These are phyloP conservation scores for Carcina quercana DNA, from an alignment of 2,888 invertebrate genomes.

Conservation along the genomic window DNA sequence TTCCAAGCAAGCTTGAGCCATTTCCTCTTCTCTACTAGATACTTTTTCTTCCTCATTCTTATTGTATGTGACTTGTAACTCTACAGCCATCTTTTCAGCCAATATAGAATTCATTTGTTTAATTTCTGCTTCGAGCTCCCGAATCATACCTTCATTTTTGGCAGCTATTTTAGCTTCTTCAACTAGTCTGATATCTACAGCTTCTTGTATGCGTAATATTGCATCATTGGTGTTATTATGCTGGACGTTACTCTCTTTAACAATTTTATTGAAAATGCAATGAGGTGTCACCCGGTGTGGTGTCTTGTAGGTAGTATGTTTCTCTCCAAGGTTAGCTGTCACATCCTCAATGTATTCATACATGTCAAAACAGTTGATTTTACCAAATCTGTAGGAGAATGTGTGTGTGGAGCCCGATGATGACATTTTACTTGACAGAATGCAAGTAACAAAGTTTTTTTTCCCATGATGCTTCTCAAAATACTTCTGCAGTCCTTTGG, in stretches of 20 bases:
- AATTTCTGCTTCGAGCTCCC: conserved; percentile 62
- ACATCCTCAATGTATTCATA: conserved; percentile 70
- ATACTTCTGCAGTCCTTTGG: conserved; percentile 75
- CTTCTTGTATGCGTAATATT: conserved; percentile 57
- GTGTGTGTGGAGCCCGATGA: conserved; percentile 74
- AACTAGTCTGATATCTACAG: conserved; percentile 50
- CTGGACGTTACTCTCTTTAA: conserved; percentile 53
- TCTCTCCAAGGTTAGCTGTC: conserved; percentile 71
- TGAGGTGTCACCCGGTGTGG: conserved; percentile 41
- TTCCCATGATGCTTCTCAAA: conserved; percentile 69
- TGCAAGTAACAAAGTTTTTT: conserved; percentile 77
- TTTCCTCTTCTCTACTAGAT: conserved; percentile 45
- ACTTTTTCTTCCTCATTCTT: conserved; percentile 42
- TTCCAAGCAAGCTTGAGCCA: conserved; percentile 56
- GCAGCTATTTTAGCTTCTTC: conserved; percentile 58
- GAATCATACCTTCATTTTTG: conserved; percentile 51
- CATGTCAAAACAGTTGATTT: conserved; percentile 68
- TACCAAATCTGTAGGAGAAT: conserved; percentile 76
- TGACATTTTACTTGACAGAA: conserved; percentile 70
- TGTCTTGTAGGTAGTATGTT: conserved; percentile 61
- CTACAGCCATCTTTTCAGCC: conserved; percentile 49
- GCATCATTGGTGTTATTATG: conserved; percentile 53
- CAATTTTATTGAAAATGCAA: conserved; percentile 57
- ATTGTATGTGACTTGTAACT: conserved; percentile 41
- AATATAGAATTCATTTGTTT: conserved; percentile 59